Percentiles rank a stretch among this genome's conserved stretches.
Conservation (phyloP, 2,888 invertebrate genomes). For the Cerastoderma edule region DNA sequence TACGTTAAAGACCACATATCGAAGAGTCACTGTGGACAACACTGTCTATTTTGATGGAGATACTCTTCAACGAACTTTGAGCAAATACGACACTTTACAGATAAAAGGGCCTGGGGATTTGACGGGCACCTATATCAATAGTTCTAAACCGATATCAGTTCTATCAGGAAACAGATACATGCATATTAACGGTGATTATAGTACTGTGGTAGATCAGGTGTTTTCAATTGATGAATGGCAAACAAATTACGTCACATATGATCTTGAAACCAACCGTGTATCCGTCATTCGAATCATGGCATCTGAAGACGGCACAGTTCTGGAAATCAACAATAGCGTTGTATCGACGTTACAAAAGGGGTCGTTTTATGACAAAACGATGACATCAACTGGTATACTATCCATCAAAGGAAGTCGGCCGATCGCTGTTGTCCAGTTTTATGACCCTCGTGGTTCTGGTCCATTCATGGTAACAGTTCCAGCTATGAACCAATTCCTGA, state of each 20-base stretch:
- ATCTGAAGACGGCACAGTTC: not conserved
- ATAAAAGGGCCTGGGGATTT: not conserved
- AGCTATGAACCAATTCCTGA: not conserved
- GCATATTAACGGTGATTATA: not conserved
- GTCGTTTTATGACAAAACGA: not conserved
- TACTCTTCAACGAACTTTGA: not conserved
- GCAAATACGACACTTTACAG: not conserved
- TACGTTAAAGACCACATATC: not conserved
- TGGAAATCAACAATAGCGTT: not conserved
- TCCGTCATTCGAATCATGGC: not conserved
- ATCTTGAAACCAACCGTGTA: not conserved
- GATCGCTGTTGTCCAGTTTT: not conserved
- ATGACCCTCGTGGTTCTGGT: not conserved
- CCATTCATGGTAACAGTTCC: not conserved
- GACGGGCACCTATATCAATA: conserved; percentile 2
- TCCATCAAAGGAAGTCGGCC: not conserved
- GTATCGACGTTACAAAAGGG: not conserved
- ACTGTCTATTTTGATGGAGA: not conserved
- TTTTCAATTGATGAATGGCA: not conserved
- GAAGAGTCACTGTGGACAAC: not conserved
- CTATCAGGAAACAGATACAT: not conserved
- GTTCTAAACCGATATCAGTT: not conserved
- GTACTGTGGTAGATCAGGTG: not conserved
- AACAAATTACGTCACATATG: not conserved
- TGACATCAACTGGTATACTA: not conserved